phyloP scores from a whole-genome alignment of 2,888 invertebrate genomes.

The Melinopterus prodromus region DNA sequence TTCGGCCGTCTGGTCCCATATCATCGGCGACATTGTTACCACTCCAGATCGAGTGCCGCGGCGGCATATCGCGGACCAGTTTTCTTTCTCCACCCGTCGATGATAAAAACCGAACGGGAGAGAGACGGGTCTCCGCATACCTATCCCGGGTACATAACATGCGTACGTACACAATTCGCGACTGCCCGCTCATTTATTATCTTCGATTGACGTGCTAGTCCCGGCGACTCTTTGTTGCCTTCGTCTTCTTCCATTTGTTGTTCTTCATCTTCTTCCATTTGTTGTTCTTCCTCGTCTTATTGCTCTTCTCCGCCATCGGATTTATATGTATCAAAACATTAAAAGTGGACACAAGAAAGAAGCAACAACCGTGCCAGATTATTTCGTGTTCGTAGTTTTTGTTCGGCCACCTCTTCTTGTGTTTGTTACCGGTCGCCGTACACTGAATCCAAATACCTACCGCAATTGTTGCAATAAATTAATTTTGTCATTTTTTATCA shows the following conservation, averaged over 20 bases:
- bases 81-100: neutral
- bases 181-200: constrained; percentile 55
- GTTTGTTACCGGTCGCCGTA: neutral
- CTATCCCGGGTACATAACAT: constrained; percentile 11
- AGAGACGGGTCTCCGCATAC: constrained; percentile 11
- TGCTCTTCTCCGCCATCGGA: constrained; percentile 9
- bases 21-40: neutral
- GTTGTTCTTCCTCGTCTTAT: constrained; percentile 13
- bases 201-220: constrained; percentile 55
- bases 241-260: constrained; percentile 23
- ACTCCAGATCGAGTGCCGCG: constrained; percentile 26
- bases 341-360: constrained; percentile 22
- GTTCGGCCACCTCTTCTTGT: constrained; percentile 22
- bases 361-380: constrained; percentile 31
- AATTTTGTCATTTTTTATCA: too few species aligned
- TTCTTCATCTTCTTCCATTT: constrained; percentile 23
- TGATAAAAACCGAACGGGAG: constrained; percentile 22
- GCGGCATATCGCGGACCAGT: constrained; percentile 32
- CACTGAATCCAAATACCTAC: neutral
- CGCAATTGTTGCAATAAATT: too few species aligned
- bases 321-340: constrained; percentile 34
- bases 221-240: constrained; percentile 37
- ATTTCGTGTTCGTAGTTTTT: constrained; percentile 34
- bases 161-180: constrained; percentile 49
- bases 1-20: neutral